Conservation (phyloP, 2,113 vertebrate species). For the Hyaena hyaena region DNA sequence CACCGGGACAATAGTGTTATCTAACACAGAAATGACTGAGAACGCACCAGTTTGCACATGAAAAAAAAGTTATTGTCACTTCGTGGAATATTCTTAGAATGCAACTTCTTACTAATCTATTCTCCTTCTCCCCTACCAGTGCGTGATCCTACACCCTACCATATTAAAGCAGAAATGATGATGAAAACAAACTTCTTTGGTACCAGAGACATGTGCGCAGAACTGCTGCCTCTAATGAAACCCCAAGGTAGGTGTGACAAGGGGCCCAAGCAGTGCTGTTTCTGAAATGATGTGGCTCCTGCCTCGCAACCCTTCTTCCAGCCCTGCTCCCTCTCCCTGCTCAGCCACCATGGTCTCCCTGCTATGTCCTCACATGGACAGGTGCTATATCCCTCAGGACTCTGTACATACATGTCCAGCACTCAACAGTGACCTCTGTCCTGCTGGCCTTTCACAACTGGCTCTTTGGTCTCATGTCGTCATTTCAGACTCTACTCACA, state of each 20-base stretch:
- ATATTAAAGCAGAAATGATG: not conserved
- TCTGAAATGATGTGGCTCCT: not conserved
- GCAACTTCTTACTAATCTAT: not conserved
- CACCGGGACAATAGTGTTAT: not conserved
- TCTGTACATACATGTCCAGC: fast-evolving
- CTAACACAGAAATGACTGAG: not conserved
- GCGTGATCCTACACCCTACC: not conserved
- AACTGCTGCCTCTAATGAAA: not conserved
- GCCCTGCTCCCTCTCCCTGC: not conserved
- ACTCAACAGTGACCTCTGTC: too few species aligned
- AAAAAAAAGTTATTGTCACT: not conserved
- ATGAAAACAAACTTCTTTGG: not conserved
- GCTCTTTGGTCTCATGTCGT: not conserved
- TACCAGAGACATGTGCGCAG: not conserved
- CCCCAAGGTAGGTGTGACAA: not conserved
- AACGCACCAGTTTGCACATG: not conserved
- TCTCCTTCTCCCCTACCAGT: not conserved
- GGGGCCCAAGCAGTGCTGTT: not conserved
- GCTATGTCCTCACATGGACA: not conserved
- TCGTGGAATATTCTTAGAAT: not conserved
- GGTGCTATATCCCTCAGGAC: not conserved
- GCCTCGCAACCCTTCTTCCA: not conserved
- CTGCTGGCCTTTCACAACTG: not conserved
- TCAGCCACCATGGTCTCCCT: not conserved
- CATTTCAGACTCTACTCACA: not conserved